Evolutionary conservation across 1,140 invertebrate species (phyloP).

Genomic region (Diuraphis noxia): DNA sequence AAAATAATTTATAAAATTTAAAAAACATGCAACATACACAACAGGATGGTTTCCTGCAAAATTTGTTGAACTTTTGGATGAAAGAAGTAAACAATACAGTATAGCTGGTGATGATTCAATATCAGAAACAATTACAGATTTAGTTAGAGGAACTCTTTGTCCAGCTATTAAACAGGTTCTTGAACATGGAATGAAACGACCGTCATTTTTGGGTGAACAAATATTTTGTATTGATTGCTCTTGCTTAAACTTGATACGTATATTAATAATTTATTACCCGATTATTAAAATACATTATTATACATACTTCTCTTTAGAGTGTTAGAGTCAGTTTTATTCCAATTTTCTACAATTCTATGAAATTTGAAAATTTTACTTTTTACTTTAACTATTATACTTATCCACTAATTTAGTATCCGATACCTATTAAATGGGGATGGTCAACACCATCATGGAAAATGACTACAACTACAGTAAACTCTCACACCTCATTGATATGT

Average conservation of each 20-base stretch:
- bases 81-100: constrained; percentile 94
- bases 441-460: no score
- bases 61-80: constrained; percentile 95
- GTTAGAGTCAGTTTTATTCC: no score
- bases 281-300: no score
- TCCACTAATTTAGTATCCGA: no score
- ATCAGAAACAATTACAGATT: constrained; percentile 92
- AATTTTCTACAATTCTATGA: no score
- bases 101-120: constrained; percentile 96
- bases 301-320: no score
- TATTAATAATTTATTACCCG: no score
- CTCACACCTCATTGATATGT: no score
- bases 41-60: constrained; percentile 97
- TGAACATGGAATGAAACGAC: constrained; percentile 93
- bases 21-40: constrained; percentile 4
- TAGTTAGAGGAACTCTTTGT: constrained; percentile 91
- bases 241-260: background rate
- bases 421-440: no score
- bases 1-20: background rate
- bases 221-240: background rate
- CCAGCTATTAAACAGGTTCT: constrained; percentile 93
- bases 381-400: no score
- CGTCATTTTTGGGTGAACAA: constrained; percentile 69
- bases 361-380: no score
- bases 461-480: no score